phyloP scores from a whole-genome alignment of 1,140 invertebrate species.

The Bombus affinis region DNA sequence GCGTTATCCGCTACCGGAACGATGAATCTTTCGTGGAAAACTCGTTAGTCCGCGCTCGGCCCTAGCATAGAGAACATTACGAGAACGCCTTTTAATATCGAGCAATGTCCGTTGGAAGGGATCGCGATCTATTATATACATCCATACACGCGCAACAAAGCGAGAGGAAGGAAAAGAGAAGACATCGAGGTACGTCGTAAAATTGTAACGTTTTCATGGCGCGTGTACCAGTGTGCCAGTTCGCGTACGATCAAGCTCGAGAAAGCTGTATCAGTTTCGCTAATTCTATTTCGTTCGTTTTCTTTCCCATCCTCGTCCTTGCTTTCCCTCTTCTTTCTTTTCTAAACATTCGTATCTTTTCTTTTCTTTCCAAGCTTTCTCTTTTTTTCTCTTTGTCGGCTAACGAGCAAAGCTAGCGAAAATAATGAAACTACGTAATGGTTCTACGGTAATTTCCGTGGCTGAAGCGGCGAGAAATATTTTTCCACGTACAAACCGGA shows the following conservation, averaged over 20 bases:
- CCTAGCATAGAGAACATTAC: background rate
- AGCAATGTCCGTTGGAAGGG: background rate
- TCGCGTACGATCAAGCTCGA: background rate
- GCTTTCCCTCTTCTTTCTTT: background rate
- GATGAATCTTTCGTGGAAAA: conserved; percentile 58
- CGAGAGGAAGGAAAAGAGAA: background rate
- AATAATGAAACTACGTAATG: conserved; percentile 2
- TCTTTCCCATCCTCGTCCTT: too few relatives aligned
- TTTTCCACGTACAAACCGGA: conserved; percentile 35
- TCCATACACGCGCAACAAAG: background rate
- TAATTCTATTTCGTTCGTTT: background rate
- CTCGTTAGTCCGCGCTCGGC: conserved; percentile 32
- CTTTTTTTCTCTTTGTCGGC: too few relatives aligned
- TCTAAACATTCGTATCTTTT: background rate
- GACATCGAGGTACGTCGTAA: background rate
- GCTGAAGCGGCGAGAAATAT: conserved; percentile 15
- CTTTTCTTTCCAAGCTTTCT: background rate
- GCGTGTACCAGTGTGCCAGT: too few relatives aligned
- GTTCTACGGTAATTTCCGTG: background rate
- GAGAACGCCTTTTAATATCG: conserved; percentile 35
- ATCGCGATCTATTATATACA: conserved; percentile 5
- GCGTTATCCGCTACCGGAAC: conserved; percentile 45
- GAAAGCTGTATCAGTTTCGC: background rate
- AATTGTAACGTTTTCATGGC: conserved; percentile 1
- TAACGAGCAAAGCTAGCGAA: background rate